Base-by-base conservation (phyloP, 2,888 invertebrate species). In the Eupithecia insigniata region DNA sequence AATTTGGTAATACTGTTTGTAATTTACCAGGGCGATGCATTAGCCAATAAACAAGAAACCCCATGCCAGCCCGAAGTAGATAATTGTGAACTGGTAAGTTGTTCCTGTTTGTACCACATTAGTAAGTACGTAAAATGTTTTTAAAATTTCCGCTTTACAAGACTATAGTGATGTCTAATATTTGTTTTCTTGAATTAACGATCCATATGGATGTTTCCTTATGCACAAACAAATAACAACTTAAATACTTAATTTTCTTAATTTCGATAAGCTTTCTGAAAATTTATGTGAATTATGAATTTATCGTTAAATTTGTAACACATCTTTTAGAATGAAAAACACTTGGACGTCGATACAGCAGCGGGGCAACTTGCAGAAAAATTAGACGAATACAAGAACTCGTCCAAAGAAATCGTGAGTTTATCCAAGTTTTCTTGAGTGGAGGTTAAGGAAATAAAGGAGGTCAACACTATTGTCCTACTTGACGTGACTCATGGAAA, bases 21-120 rank as follows among this genome's bases (percentile, higher is more conserved):
- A 32, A 32, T 51, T 64, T 10, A 34, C 32, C 79, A 90, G 91
- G 91, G 91, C 81, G 92, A 92, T 85, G 92, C 91, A 60, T 82
- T 87, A 84, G 77, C 84, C 78, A 80, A 89, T 80, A 89, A 80
- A 69, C 80, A 87, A 75, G 80, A 85, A 32, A 70, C 69, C 72
- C 67, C 78, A 79, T 73, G 77, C 70, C 81, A 81, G 76, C 84
- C 85, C 80, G 83, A 86, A 85, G 51, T 51, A 46, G 62, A 74
- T 75, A 74, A 70, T 69, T 74, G 76, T 73, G 78, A 78, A 68
- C 77, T 83, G 81, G 87, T 88, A 76, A 71, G 77, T 10, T 4
- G 32, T 30, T 30, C 34, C 12, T 60, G 3, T 60, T 60, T 18
- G 2, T 26, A 55, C 26, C 26, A 55, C 12, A 22, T 55, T 26